Percentiles rank a stretch among this genome's conserved stretches.
Conservation (phyloP, 2,888 invertebrate species). For the Pecten maximus region DNA sequence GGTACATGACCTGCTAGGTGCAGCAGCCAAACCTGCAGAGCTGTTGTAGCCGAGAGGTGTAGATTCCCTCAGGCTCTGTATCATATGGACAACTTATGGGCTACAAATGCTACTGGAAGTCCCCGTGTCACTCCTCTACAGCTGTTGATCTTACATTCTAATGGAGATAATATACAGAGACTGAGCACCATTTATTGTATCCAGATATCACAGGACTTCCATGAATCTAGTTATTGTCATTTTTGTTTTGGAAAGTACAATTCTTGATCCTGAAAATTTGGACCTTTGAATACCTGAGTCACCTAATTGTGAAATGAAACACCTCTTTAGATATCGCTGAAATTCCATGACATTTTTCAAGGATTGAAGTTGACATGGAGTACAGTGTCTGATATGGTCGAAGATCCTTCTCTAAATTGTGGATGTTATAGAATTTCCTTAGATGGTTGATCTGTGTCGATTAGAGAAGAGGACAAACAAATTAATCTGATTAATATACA, state of each 20-base stretch:
- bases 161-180: neutral
- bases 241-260: neutral
- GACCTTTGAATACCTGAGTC: neutral
- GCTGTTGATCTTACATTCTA: constrained; percentile 4
- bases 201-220: neutral
- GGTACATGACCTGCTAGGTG: neutral
- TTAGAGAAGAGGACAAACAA: neutral
- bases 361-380: neutral
- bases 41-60: neutral
- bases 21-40: neutral
- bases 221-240: neutral
- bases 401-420: neutral
- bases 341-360: neutral
- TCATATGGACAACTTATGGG: neutral
- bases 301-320: neutral
- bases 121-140: neutral
- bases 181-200: neutral
- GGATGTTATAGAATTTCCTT: neutral
- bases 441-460: neutral
- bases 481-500: no score
- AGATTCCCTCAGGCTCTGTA: neutral
- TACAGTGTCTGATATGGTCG: neutral
- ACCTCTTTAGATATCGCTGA: neutral
- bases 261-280: neutral
- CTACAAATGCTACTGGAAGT: neutral